Base-by-base conservation (phyloP, 2,797 vertebrate genomes). In the Enteromius paludinosus region DNA sequence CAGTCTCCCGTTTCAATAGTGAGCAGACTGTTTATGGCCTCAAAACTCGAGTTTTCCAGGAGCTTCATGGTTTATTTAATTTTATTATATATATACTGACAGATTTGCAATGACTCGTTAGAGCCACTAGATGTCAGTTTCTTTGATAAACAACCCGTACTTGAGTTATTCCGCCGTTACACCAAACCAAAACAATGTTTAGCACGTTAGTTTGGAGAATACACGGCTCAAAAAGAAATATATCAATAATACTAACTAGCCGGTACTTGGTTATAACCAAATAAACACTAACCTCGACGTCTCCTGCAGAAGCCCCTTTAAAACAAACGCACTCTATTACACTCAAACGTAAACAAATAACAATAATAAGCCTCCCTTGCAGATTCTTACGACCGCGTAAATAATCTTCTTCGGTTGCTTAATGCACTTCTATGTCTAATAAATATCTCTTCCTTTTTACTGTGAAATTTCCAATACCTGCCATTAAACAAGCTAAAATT, bases 401-500 rank as follows among this genome's bases (percentile, higher is more conserved):
- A 81, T 81, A 81, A 83, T 86, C 77, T 85, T 86, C 86, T 85
- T 85, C 85, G 86, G 81, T 86, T 75, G 83, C 85, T 90, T 90
- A 87, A 66, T 69, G 78, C 62, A 88, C 86, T 88, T 87, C 78
- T 83, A 86, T 90, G 84, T 90, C 84, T 88, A 86, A 91, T 91
- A 88, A 90, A 91, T 88, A 91, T 89, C 25, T 90, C 89, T 80
- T 91, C 89, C 87, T 91, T 90, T 86, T 91, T 90, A 89, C 88
- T 91, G 88, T 91, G 88, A 88, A 91, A 91, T 90, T 91, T 90
- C 90, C 90, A 91, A 85, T 88, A 90, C 87, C 90, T 90, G 83
- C 90, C 88, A 91, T 91, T 90, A 90, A 90, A 90, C 83, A 88
- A 88, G 82, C 87, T 85, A 79, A 89, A 88, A 90, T 86, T 84